phyloP scores from a whole-genome alignment of 1,140 invertebrate species.

The Bombus sibiricus region DNA sequence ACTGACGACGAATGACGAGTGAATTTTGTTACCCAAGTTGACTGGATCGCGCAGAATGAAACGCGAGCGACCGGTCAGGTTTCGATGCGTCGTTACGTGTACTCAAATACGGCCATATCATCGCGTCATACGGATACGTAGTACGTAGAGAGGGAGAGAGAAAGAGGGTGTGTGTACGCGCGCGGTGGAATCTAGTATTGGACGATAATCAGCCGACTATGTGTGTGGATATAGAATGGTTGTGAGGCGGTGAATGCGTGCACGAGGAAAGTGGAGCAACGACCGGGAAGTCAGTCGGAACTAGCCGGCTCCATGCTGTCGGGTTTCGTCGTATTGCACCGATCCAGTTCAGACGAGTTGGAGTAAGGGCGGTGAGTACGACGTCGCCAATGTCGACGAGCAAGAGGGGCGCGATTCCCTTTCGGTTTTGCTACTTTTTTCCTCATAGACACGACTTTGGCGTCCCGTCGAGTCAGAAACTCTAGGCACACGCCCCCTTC shows the following conservation, averaged over 20 bases:
- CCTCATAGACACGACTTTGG: slow-evolving; percentile 17
- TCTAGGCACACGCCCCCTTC: background rate
- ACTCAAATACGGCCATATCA: background rate
- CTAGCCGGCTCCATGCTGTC: slow-evolving; percentile 75
- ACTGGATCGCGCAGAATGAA: background rate
- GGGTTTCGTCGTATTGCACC: slow-evolving; percentile 75
- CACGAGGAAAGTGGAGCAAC: slow-evolving; percentile 76
- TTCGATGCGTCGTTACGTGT: background rate
- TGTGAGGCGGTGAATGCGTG: slow-evolving; percentile 53
- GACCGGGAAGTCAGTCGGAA: slow-evolving; percentile 71
- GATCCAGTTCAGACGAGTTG: slow-evolving; percentile 68
- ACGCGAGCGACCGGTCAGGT: background rate
- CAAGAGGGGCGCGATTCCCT: slow-evolving; percentile 29
- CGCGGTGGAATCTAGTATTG: background rate
- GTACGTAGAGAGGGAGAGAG: background rate
- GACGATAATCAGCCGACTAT: slow-evolving; percentile 31
- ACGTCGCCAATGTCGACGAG: slow-evolving; percentile 16
- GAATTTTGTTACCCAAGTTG: background rate
- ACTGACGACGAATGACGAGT: too few relatives aligned
- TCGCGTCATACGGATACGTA: background rate
- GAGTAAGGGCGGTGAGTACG: slow-evolving; percentile 54
- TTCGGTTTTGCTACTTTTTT: slow-evolving; percentile 17
- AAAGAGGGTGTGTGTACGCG: background rate
- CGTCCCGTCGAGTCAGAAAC: slow-evolving; percentile 42
- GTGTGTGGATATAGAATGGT: slow-evolving; percentile 2